A percentile compares a stretch with the other conserved stretches of the same genome.
Evolutionary conservation across 2,113 vertebrate species (phyloP).

Genomic region (Phalacrocorax brasilianus): DNA sequence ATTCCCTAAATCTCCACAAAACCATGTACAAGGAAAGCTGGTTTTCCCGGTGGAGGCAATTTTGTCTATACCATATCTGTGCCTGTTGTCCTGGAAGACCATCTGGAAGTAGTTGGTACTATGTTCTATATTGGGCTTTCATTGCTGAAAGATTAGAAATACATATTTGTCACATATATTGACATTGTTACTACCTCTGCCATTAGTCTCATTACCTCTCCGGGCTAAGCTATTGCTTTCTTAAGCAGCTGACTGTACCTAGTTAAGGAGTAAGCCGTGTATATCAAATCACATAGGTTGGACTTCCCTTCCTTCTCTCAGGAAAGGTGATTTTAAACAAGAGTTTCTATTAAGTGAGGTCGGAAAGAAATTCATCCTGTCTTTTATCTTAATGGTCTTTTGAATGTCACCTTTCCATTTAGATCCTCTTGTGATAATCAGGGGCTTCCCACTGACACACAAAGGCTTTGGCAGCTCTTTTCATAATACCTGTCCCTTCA

Average conservation of each 20-base stretch:
- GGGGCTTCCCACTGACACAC: slow-evolving; percentile 6
- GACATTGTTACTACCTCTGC: slow-evolving; percentile 1
- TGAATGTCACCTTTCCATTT: slow-evolving; percentile 58
- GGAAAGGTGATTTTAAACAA: slow-evolving; percentile 36
- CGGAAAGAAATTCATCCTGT: slow-evolving; percentile 20
- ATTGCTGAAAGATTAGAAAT: not conserved
- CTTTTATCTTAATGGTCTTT: slow-evolving; percentile 53
- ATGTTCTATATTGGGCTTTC: not conserved
- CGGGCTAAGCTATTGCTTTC: slow-evolving; percentile 12
- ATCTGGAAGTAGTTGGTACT: not conserved
- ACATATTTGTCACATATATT: slow-evolving; percentile 7
- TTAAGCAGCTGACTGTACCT: not conserved
- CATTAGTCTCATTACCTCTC: slow-evolving; percentile 42
- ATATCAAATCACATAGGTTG: not conserved
- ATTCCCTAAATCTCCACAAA: not conserved
- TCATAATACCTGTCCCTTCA: slow-evolving; percentile 51
- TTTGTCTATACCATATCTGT: not conserved
- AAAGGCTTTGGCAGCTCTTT: slow-evolving; percentile 38
- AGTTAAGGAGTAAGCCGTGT: not conserved
- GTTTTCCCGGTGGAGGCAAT: not conserved
- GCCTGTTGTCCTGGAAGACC: not conserved
- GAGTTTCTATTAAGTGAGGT: not conserved
- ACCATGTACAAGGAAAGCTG: not conserved
- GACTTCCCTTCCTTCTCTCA: not conserved
- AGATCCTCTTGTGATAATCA: slow-evolving; percentile 39